These are phyloP conservation scores for Cirrhinus molitorella DNA, from an alignment of 2,797 vertebrate genomes.

Conservation along the genomic window DNA sequence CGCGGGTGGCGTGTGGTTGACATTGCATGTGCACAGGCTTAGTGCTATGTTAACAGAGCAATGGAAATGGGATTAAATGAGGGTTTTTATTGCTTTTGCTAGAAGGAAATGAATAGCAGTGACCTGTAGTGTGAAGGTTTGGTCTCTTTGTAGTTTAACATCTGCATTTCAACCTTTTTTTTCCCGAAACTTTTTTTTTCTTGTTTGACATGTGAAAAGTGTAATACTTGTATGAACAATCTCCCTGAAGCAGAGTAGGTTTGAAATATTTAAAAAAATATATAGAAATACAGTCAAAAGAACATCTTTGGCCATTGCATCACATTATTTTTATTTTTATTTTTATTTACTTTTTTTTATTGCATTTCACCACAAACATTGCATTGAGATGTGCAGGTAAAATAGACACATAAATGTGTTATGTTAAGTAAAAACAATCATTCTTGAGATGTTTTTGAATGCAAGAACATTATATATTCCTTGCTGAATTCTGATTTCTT, in stretches of 20 bases:
- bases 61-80: slow-evolving; percentile 35
- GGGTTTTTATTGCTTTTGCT: slow-evolving; percentile 46
- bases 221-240: neutral
- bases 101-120: slow-evolving; percentile 46
- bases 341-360: too few species aligned
- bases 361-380: neutral
- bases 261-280: neutral
- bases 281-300: too few species aligned
- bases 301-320: too few species aligned
- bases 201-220: slow-evolving; percentile 3
- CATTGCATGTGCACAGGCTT: slow-evolving; percentile 45
- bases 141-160: slow-evolving; percentile 43
- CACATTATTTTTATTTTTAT: too few species aligned
- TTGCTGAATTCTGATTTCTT: too few species aligned
- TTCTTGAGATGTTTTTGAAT: too few species aligned
- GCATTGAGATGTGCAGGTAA: neutral
- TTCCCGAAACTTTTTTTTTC: neutral
- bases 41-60: slow-evolving; percentile 26
- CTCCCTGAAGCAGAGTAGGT: neutral
- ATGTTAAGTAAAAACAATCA: too few species aligned
- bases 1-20: slow-evolving; percentile 14
- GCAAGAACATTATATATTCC: too few species aligned
- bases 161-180: neutral
- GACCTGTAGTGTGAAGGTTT: slow-evolving; percentile 46
- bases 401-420: neutral